Percentiles rank a stretch among this genome's conserved stretches.
Evolutionary conservation across 2,797 vertebrate genomes (phyloP).

Genomic region (Smutsia gigantea): DNA sequence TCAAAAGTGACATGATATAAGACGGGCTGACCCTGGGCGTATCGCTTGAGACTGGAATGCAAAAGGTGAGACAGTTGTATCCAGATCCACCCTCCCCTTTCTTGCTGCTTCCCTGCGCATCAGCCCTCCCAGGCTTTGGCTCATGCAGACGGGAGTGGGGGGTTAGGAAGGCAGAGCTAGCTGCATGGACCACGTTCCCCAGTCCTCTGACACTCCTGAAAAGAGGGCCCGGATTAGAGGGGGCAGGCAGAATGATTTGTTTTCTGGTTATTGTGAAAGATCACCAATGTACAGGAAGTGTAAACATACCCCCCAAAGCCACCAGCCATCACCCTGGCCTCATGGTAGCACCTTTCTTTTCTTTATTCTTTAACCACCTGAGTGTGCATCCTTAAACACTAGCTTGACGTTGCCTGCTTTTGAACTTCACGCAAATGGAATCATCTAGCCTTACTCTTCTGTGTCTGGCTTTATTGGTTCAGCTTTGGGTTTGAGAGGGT

Average conservation of each 20-base stretch:
- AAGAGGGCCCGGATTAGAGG: background rate
- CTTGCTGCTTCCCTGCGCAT: background rate
- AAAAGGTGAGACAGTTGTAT: background rate
- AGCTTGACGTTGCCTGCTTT: background rate
- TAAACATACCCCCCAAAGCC: background rate
- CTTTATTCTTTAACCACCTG: background rate
- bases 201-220: background rate
- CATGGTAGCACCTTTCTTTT: background rate
- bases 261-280: background rate
- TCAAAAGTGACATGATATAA: background rate
- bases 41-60: background rate
- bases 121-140: background rate
- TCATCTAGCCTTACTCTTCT: background rate
- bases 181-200: background rate
- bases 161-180: background rate
- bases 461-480: background rate
- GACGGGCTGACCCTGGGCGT: background rate
- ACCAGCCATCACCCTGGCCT: background rate
- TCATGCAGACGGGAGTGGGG: background rate
- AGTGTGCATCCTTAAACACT: background rate
- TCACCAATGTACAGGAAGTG: background rate
- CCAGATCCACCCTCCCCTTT: background rate
- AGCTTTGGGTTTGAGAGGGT: background rate
- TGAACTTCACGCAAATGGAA: background rate
- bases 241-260: background rate